Base-by-base conservation (phyloP, 2,797 vertebrate genomes). In the Euphonia xanthogaster region DNA sequence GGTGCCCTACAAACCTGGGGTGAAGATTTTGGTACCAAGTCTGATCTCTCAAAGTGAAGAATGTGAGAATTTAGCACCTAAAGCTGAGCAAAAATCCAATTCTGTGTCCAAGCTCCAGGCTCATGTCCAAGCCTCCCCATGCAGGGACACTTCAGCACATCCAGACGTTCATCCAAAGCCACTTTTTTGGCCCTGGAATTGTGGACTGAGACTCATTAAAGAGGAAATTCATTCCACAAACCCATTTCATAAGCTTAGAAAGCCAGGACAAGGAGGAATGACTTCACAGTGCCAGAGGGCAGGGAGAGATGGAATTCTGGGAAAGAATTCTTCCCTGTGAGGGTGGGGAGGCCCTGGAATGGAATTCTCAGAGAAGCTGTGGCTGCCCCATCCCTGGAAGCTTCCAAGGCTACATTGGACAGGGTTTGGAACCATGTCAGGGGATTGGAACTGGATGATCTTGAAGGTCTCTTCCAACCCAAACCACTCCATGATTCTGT, bases 281-380 rank as follows among this genome's bases (percentile, higher is more conserved):
- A 18, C 9, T 50, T 50, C n/a, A 2, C 37, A 25, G 4, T 31
- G 44, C 4, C 71, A 30, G 16, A 44, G 63, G 20, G 40, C 6
- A 28, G 19, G 12, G 9, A 5, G 1, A 33, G 42, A 7, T 30
- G 50, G 57, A 12, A 51, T 51, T 16, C 11, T 33, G n/a, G n/a
- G 78, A 57, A 57, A 12, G 7, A 82, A 63, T 70, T 63, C 20
- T 19, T 50, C 5, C 12, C 28, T 37, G 14, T 0, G 48, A 82
- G 9, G 1, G 5, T 30, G 37, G 1, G 1, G 14, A 57, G 8
- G 17, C 0, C 1, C n/a, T 89, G 71, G 5, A 8, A 50, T 9
- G 5, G 5, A 13, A 37, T n/a, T n/a, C 10, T 11, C n/a, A 33
- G 48, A 55, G 19, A 21, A 68, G 3, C 11, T 48, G 35, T 37